These are phyloP conservation scores for Drosophila birchii DNA, from an alignment of 2,888 invertebrate species.

Conservation along the genomic window DNA sequence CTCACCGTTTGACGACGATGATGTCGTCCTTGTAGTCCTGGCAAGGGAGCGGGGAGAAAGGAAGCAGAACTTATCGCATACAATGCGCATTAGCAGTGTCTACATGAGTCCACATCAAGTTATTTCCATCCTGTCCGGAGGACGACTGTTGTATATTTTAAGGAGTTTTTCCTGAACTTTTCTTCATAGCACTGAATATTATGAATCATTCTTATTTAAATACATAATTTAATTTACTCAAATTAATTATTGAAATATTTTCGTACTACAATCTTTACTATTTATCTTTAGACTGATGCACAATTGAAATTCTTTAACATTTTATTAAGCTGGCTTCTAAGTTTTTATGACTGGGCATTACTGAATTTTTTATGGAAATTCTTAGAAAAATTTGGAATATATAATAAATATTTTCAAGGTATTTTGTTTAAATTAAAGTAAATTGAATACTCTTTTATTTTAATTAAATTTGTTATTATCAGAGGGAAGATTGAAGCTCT, in stretches of 20 bases:
- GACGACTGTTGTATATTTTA: constrained; percentile 51
- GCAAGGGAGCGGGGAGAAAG: neutral
- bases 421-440: neutral
- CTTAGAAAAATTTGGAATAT: neutral
- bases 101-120: constrained; percentile 52
- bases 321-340: too few species aligned
- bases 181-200: neutral
- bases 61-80: constrained; percentile 56
- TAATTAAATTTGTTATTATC: too few species aligned
- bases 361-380: neutral
- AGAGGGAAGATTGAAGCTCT: too few species aligned
- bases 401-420: neutral
- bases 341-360: neutral
- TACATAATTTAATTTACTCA: too few species aligned
- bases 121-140: constrained; percentile 48
- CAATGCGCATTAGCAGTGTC: constrained; percentile 61
- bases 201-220: too few species aligned
- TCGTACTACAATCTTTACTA: too few species aligned
- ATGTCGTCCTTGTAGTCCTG: constrained; percentile 10
- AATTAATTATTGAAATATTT: too few species aligned
- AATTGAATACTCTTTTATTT: neutral
- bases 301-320: too few species aligned
- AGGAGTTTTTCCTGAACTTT: constrained; percentile 10
- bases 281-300: too few species aligned
- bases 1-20: constrained; percentile 18